Evolutionary conservation across 2,797 vertebrate species (phyloP).

Genomic region (Triplophysa yarkandensis): DNA sequence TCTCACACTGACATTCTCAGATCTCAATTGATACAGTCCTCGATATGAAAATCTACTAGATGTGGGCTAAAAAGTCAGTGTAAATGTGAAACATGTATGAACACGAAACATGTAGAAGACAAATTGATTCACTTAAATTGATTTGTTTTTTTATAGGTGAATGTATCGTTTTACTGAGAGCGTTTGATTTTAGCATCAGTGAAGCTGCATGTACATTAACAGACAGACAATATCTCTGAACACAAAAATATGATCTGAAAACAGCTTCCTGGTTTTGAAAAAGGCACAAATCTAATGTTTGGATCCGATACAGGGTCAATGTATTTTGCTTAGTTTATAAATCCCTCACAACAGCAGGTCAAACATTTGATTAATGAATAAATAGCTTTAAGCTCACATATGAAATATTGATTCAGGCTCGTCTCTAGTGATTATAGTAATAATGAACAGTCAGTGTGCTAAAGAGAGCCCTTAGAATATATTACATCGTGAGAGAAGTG

Average conservation of each 20-base stretch:
- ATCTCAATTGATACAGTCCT: no score
- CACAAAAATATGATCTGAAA: conserved; percentile 10
- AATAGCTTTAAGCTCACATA: neutral
- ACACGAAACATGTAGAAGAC: neutral
- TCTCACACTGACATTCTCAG: no score
- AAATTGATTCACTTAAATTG: neutral
- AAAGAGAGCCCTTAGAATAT: neutral
- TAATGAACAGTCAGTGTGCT: neutral
- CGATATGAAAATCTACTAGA: no score
- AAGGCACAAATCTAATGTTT: conserved; percentile 19
- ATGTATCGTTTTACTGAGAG: neutral
- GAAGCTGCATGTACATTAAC: neutral
- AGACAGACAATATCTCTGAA: neutral
- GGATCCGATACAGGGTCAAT: conserved; percentile 14
- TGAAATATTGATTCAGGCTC: neutral
- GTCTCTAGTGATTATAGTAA: neutral
- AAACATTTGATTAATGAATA: neutral
- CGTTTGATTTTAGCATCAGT: neutral
- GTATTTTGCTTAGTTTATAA: neutral
- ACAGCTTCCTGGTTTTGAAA: conserved; percentile 11
- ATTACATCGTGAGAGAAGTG: neutral
- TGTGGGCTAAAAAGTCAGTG: no score
- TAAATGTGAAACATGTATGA: no score
- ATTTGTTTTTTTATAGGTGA: neutral
- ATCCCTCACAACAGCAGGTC: neutral